Base-by-base conservation (phyloP, 92 coral and sea anemone genomes). In the Palythoa grandis region DNA sequence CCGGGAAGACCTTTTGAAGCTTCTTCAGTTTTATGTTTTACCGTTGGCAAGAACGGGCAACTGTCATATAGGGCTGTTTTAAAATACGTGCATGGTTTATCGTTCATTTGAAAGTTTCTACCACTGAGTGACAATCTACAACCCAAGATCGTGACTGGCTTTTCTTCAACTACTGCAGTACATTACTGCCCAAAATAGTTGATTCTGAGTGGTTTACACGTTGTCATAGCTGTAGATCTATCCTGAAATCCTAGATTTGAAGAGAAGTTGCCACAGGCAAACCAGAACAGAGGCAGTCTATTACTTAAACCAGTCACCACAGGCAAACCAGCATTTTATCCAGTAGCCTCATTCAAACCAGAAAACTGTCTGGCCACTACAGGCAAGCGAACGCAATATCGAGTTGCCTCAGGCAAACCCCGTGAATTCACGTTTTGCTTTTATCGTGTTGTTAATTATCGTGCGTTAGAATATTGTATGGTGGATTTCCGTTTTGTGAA, bases 21-120 rank as follows among this genome's bases (percentile, higher is more conserved):
- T 79, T 47, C 84, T 79, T 61, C 84, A 79, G 20, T 25, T 39
- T 7, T 61, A 79, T 65, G 84, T 12, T 40, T 24, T 79, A 4
- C 84, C 84, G 2, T 67, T 79, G 20, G 74, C 72, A 39, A 79
- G 69, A 57, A 22, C 74, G 17, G 73, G 74, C 16, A 70, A 66
- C 15, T 80, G 74, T 23, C 73, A 57, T 10, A 80, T 80, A 48
- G 85, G 85, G 25, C 74, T 80, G 74, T 80, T 80, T 80, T 80
- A 80, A 37, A 63, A 29, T 23, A 1, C 22, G 39, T 29, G 35
- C 35, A 29, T 6, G n/a, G 8, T 7, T 43, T 43, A 60, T 4
- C 14, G 61, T 54, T 54, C 19, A 5, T 16, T 54, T 11, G 19
- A 54, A 54, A 11, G 19, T 54, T 54, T 16, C 19, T 54, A 11